These are phyloP conservation scores for Ciona savignyi DNA, from an alignment of 23 tunicate genomes.

Conservation along the genomic window DNA sequence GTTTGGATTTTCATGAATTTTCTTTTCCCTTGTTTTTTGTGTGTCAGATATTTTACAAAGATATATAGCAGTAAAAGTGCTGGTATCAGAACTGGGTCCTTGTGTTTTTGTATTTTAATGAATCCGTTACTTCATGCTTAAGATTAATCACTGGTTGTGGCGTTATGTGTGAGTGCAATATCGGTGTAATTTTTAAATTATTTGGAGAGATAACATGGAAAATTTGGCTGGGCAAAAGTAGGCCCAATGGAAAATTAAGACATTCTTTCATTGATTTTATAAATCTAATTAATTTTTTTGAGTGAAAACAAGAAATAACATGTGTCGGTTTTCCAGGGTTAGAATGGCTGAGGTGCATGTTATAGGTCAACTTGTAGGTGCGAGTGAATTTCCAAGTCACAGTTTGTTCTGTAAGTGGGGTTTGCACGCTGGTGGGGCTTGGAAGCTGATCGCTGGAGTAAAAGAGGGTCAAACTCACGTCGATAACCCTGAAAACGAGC, in stretches of 20 bases:
- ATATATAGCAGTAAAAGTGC: no score
- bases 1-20: no score
- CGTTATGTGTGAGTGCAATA: neutral
- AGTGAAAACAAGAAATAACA: neutral
- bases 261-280: no score
- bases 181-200: neutral
- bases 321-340: neutral
- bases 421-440: conserved; percentile 91
- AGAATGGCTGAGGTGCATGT: conserved; percentile 91
- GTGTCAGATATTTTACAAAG: no score
- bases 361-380: conserved; percentile 81
- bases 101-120: neutral
- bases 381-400: conserved; percentile 69
- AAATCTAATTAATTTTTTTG: no score
- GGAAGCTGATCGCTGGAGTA: conserved; percentile 81
- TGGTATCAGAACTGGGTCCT: no score
- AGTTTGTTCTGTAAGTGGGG: conserved; percentile 94
- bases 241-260: no score
- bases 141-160: neutral
- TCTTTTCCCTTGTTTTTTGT: no score
- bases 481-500: conserved; percentile 76
- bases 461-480: conserved; percentile 92
- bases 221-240: no score
- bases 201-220: no score
- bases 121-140: no score